A percentile compares a stretch with the other conserved stretches of the same genome.
Evolutionary conservation across 2,888 invertebrate genomes (phyloP).

Genomic region (Alloscopus bannaensis): DNA sequence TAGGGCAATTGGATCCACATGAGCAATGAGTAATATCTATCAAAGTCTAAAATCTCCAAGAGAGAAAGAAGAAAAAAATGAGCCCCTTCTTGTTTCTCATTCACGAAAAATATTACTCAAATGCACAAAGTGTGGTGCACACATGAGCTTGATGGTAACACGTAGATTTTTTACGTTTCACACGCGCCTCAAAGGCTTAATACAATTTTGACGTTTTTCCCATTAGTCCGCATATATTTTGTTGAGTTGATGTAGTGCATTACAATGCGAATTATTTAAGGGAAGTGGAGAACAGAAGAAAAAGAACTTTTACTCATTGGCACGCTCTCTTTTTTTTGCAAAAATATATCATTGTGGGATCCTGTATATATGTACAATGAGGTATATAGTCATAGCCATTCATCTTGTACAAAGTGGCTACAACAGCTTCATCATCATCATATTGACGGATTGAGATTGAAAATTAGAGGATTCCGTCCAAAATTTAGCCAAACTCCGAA

Average conservation of each 20-base stretch:
- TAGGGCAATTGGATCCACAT: constrained; percentile 67
- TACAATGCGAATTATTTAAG: neutral
- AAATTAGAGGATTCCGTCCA: too few species aligned
- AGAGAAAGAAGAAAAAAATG: neutral
- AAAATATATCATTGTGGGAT: neutral
- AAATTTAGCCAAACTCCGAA: too few species aligned
- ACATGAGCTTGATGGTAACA: neutral
- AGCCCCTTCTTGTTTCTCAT: too few species aligned
- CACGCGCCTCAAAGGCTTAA: neutral
- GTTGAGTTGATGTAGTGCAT: neutral
- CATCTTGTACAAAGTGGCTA: too few species aligned
- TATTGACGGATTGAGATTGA: neutral
- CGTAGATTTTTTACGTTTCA: neutral
- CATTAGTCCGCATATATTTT: too few species aligned
- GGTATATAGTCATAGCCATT: neutral
- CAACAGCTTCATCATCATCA: neutral
- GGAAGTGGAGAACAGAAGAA: neutral
- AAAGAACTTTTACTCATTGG: constrained; percentile 9
- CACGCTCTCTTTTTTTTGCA: constrained; percentile 34
- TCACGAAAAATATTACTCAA: too few species aligned
- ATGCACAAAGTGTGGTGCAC: neutral
- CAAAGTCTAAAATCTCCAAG: constrained; percentile 49
- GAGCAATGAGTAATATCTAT: constrained; percentile 69
- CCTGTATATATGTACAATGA: constrained; percentile 14
- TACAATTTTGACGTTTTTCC: constrained; percentile 21